These are phyloP conservation scores for Catharus bicknelli DNA, from an alignment of 2,113 vertebrate species.

Conservation along the genomic window DNA sequence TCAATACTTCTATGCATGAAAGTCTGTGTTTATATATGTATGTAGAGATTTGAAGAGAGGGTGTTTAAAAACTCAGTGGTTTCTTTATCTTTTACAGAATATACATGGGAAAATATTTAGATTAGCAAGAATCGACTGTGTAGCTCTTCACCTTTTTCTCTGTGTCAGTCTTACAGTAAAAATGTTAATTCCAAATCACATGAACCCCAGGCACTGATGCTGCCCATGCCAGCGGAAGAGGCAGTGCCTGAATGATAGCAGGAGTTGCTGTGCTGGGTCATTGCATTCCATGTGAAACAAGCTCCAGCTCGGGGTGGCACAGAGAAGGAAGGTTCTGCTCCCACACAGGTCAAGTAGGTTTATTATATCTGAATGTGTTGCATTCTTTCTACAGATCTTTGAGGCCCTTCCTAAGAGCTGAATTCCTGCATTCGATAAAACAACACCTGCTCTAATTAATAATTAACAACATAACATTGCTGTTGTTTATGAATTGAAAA, in stretches of 20 bases:
- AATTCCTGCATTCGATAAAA: not conserved
- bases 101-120: not conserved
- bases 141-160: not conserved
- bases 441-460: not conserved
- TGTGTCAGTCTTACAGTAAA: not conserved
- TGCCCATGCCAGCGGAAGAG: not conserved
- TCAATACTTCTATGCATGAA: rapidly evolving
- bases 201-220: not conserved
- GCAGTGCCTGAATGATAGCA: not conserved
- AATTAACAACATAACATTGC: not conserved
- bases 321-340: not conserved
- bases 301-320: not conserved
- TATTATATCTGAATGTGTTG: not conserved
- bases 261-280: not conserved
- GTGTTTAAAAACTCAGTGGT: not conserved
- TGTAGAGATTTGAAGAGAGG: not conserved
- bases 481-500: not conserved
- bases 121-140: not conserved
- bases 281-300: rapidly evolving
- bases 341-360: not conserved
- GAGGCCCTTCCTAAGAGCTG: not conserved
- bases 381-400: not conserved
- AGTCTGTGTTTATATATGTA: not conserved
- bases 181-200: rapidly evolving
- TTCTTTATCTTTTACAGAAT: not conserved